These are phyloP conservation scores for Picathartes gymnocephalus DNA, from an alignment of 2,113 vertebrate genomes.

Conservation along the genomic window DNA sequence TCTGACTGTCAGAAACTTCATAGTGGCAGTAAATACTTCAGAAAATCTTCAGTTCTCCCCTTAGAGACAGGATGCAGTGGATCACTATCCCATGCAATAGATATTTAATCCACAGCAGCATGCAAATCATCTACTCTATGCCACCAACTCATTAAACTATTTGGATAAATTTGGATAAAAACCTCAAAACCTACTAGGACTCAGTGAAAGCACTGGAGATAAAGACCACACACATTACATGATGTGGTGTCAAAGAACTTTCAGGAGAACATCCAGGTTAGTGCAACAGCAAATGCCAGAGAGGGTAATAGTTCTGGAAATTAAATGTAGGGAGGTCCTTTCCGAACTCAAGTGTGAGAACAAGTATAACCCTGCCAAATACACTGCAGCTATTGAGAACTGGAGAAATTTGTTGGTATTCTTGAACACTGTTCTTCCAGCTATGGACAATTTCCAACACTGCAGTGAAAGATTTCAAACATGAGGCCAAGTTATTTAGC, in stretches of 20 bases:
- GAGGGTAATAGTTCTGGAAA: not conserved
- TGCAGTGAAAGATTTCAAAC: not conserved
- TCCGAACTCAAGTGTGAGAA: not conserved
- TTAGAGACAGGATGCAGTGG: not conserved
- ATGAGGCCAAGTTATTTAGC: not conserved
- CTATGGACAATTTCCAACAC: not conserved
- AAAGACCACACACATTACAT: not conserved
- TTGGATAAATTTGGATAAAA: not conserved
- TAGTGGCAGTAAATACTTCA: not conserved
- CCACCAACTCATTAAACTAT: not conserved
- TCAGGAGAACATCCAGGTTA: not conserved
- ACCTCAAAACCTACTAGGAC: not conserved
- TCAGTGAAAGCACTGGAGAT: not conserved
- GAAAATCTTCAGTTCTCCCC: not conserved
- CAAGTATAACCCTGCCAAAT: not conserved
- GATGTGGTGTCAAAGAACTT: not conserved
- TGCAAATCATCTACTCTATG: not conserved
- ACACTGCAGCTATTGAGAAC: not conserved
- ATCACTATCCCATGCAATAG: not conserved
- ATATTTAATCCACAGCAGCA: not conserved
- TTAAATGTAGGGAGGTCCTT: not conserved
- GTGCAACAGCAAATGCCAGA: not conserved
- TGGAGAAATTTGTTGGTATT: not conserved
- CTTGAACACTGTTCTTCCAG: not conserved
- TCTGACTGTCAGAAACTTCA: not conserved